A percentile compares a stretch with the other conserved stretches of the same genome.
phyloP scores from a whole-genome alignment of 2,888 invertebrate genomes.

The Malacosoma neustria region DNA sequence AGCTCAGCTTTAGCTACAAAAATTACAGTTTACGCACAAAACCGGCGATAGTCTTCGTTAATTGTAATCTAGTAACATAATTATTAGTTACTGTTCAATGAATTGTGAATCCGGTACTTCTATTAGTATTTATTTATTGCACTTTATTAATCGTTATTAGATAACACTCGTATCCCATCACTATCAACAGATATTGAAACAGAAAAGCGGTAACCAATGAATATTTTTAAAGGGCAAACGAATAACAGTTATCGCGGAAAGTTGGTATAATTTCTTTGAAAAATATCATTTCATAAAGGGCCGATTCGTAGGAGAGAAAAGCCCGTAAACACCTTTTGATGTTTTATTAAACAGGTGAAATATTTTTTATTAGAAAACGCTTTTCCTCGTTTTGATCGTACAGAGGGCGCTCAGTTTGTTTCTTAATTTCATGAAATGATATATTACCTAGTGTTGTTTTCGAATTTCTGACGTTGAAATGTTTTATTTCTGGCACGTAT shows the following conservation, averaged over 20 bases:
- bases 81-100: no score
- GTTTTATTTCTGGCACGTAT: not conserved
- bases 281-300: slow-evolving; percentile 18
- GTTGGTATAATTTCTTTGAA: slow-evolving; percentile 11
- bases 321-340: slow-evolving; percentile 14
- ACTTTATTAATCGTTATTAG: no score
- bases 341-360: slow-evolving; percentile 15
- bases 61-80: no score
- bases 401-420: not conserved
- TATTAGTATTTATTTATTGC: no score
- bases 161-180: not conserved
- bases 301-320: slow-evolving; percentile 5
- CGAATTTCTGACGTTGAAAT: not conserved
- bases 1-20: no score
- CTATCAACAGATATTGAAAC: not conserved
- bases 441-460: slow-evolving; percentile 2
- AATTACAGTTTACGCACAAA: no score
- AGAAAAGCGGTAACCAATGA: not conserved
- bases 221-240: not conserved
- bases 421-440: slow-evolving; percentile 7
- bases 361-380: slow-evolving; percentile 9
- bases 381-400: slow-evolving; percentile 4
- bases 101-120: no score
- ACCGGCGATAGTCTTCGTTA: no score
- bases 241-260: slow-evolving; percentile 12